phyloP scores from a whole-genome alignment of 1,140 invertebrate species.

The Papilio aristodemus region DNA sequence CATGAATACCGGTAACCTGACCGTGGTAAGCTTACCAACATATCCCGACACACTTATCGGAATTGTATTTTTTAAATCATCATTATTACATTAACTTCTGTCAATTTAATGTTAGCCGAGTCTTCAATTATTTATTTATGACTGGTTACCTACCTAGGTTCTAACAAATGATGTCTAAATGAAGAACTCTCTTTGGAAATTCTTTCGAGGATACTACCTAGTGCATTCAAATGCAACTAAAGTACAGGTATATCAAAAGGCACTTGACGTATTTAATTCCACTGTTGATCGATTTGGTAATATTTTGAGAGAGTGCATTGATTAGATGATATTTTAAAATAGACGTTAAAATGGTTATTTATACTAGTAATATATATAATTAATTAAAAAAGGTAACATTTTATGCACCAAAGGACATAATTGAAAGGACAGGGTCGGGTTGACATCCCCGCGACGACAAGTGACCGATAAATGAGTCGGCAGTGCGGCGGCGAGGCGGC shows the following conservation, averaged over 20 bases:
- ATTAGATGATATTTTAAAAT: not conserved
- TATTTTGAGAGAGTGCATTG: not conserved
- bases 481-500: not conserved
- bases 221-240: too few species aligned
- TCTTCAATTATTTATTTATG: too few species aligned
- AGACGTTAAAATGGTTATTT: not conserved
- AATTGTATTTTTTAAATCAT: not conserved
- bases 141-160: too few species aligned
- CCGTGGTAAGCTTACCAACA: not conserved
- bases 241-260: too few species aligned
- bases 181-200: too few species aligned
- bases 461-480: constrained; percentile 12
- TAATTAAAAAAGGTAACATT: constrained; percentile 1
- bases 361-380: not conserved
- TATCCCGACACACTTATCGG: not conserved
- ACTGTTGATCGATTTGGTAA: not conserved
- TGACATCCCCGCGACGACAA: constrained; percentile 1
- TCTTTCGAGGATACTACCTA: too few species aligned
- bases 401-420: not conserved
- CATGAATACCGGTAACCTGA: constrained; percentile 16
- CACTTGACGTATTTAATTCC: too few species aligned
- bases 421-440: constrained; percentile 10
- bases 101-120: too few species aligned
- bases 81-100: not conserved
- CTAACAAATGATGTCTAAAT: too few species aligned